phyloP scores from a whole-genome alignment of 2,797 vertebrate genomes.

The Enteromius thamalakanensis region DNA sequence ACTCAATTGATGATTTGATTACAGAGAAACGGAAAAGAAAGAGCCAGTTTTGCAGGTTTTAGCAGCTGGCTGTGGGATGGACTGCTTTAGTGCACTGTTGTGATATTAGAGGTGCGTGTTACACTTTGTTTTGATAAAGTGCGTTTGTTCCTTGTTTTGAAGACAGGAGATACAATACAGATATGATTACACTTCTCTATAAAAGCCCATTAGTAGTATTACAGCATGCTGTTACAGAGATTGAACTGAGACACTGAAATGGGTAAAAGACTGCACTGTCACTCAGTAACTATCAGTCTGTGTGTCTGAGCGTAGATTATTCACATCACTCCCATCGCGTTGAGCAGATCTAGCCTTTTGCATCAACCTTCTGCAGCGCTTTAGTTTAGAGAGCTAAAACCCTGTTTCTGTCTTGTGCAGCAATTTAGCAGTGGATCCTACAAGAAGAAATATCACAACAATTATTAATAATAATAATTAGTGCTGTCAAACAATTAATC shows the following conservation, averaged over 20 bases:
- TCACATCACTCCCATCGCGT: not conserved
- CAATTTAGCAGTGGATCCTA: not conserved
- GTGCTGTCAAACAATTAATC: no score
- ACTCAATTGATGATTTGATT: conserved; percentile 41
- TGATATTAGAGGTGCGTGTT: not conserved
- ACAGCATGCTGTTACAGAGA: not conserved
- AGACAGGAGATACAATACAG: not conserved
- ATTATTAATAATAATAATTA: no score
- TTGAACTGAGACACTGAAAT: not conserved
- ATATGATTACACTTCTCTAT: not conserved
- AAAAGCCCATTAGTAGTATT: not conserved
- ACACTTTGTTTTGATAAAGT: conserved; percentile 12
- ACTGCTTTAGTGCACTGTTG: not conserved
- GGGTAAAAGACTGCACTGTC: not conserved
- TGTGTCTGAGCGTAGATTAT: not conserved
- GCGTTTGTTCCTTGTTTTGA: not conserved
- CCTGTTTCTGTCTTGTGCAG: not conserved
- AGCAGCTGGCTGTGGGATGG: not conserved
- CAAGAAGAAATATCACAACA: not conserved
- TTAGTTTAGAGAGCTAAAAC: not conserved
- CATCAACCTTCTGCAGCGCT: not conserved
- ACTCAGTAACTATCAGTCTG: not conserved
- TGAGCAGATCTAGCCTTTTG: not conserved
- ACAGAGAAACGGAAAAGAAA: not conserved
- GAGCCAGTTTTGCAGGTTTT: not conserved